phyloP scores from a whole-genome alignment of 2,888 invertebrate species.

The Sinopyrophorus schimmeli region DNA sequence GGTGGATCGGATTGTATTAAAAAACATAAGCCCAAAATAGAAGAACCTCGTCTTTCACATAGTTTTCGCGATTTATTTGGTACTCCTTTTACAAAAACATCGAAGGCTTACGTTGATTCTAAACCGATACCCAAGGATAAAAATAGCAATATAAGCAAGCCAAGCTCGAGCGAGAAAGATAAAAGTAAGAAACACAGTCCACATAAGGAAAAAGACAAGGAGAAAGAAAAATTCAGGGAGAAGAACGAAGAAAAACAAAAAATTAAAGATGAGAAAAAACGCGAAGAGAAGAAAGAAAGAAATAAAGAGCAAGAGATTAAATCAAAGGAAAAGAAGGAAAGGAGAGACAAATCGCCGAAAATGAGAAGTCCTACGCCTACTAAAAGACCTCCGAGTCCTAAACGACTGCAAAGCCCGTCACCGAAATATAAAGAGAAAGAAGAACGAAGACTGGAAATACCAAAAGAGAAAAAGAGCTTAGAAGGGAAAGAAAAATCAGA shows the following conservation, averaged over 20 bases:
- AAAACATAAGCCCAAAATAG: conserved; percentile 51
- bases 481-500: conserved; percentile 51
- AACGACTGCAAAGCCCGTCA: conserved; percentile 36
- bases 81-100: conserved; percentile 76
- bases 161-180: conserved; percentile 45
- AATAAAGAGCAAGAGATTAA: conserved; percentile 60
- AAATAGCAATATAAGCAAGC: conserved; percentile 32
- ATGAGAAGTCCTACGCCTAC: conserved; percentile 46
- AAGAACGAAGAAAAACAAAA: conserved; percentile 55
- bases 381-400: conserved; percentile 52
- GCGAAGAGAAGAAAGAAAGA: conserved; percentile 45
- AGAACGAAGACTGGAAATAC: conserved; percentile 46
- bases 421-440: conserved; percentile 43
- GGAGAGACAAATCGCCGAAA: conserved; percentile 55
- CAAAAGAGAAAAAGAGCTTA: conserved; percentile 43
- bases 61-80: conserved; percentile 84
- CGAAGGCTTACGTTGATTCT: conserved; percentile 69
- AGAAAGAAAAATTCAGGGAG: conserved; percentile 56
- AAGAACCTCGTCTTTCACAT: conserved; percentile 51
- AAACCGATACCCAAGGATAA: conserved; percentile 49
- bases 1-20: conserved; percentile 56
- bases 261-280: conserved; percentile 56
- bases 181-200: conserved; percentile 60
- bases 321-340: conserved; percentile 59
- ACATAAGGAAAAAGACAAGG: conserved; percentile 61